phyloP scores from a whole-genome alignment of 2,888 invertebrate genomes.

The Hecatera dysodea region DNA sequence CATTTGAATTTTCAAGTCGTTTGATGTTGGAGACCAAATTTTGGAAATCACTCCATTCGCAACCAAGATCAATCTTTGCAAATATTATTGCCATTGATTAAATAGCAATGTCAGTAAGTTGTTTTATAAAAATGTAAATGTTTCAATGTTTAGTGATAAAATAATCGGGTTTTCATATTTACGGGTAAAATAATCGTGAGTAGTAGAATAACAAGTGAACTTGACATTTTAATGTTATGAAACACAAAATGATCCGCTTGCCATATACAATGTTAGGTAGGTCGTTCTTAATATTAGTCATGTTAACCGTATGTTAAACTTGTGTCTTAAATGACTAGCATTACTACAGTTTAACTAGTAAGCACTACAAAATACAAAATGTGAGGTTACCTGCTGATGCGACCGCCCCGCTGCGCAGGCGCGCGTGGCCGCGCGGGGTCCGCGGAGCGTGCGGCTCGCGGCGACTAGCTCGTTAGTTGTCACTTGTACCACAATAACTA shows the following conservation, averaged over 20 bases:
- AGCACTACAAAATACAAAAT: slow-evolving; percentile 21
- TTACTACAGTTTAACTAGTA: neutral
- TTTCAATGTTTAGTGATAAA: neutral
- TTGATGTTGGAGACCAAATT: neutral
- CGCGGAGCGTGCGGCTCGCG: neutral
- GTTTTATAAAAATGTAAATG: neutral
- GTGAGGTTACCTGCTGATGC: slow-evolving; percentile 33
- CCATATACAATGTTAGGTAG: too few relatives aligned
- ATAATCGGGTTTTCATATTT: too few relatives aligned
- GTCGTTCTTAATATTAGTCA: neutral
- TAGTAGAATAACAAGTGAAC: too few relatives aligned
- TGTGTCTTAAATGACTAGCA: too few relatives aligned
- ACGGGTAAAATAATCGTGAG: too few relatives aligned
- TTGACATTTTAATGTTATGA: neutral
- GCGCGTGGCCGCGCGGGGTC: neutral
- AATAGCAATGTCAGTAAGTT: neutral
- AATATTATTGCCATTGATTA: neutral
- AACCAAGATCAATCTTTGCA: neutral
- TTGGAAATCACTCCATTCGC: neutral
- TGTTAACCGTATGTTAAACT: neutral
- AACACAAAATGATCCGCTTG: neutral
- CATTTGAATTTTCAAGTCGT: neutral
- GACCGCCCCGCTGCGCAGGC: neutral
- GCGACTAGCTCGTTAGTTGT: slow-evolving; percentile 66
- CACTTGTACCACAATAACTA: slow-evolving; percentile 80